Base-by-base conservation (phyloP, 2,113 vertebrate species). In the Menidia beryllina region DNA sequence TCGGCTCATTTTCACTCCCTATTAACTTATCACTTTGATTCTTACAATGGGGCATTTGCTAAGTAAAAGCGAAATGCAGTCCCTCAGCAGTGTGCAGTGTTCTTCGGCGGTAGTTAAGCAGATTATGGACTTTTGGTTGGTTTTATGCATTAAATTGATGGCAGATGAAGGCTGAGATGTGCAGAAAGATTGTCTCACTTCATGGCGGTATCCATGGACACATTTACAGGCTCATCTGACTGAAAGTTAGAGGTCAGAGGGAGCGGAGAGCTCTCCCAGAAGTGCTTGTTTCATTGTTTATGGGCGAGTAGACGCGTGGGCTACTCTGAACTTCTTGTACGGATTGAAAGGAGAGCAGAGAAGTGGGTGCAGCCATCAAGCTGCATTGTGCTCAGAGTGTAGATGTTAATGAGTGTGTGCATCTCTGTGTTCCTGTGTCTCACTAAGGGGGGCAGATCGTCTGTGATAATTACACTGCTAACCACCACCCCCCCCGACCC, bases 401-500 rank as follows among this genome's bases (percentile, higher is more conserved):
- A 26, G n/a, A 39, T 21, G 60, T 66, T 20, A 53, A 34, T 15
- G n/a, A 15, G 54, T 53, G 38, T 58, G 21, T 52, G 59, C 62
- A 36, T 23, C 12, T 26, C 48, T n/a, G 68, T 75, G 69, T 43
- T 3, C 53, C 30, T 17, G 13, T 8, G 54, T 72, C 59, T 71
- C 70, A 47, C 26, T 0, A 43, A 65, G 50, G 60, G 70, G 15
- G 67, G 27, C 24, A 48, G 55, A 67, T 85, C 73, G 60, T 70
- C 70, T 30, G 61, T 19, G 67, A 55, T 89, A 91, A 88, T 90
- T 91, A 83, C 79, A 84, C 64, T 34, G 54, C 51, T 67, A 51
- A 51, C 64, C 64, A 54, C 63, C 26, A 39, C 70, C 72, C 47
- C 65, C 80, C 77, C 81, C 45, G 73, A 51, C 49, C 38, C 77